A percentile compares a stretch with the other conserved stretches of the same genome.
phyloP scores from a whole-genome alignment of 2,113 vertebrate species.

The Herpailurus yagouaroundi region DNA sequence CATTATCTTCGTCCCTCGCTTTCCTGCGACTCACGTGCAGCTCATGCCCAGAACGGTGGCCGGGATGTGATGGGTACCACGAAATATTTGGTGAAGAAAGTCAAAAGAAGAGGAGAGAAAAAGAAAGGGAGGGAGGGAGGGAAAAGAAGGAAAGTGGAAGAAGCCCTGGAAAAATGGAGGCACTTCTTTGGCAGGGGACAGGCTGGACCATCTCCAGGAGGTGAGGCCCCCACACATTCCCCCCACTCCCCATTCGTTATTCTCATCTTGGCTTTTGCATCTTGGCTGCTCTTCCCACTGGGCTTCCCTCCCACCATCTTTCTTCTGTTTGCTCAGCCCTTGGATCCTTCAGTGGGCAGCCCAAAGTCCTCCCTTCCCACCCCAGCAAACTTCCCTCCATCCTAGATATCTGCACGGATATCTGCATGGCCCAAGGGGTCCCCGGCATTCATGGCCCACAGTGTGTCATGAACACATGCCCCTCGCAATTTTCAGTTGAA shows the following conservation, averaged over 20 bases:
- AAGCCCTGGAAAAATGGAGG: background rate
- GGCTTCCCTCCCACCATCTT: background rate
- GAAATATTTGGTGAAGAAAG: background rate
- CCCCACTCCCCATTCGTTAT: background rate
- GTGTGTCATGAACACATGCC: rapidly evolving
- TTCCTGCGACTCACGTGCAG: background rate
- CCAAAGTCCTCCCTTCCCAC: background rate
- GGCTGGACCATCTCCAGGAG: background rate
- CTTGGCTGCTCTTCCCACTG: background rate
- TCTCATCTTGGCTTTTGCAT: background rate
- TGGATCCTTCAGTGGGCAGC: rapidly evolving
- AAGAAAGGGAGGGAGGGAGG: too few species aligned
- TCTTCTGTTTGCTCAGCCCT: background rate
- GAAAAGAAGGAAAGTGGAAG: background rate
- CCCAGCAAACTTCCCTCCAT: too few species aligned
- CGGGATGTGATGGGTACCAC: background rate
- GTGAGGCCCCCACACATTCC: rapidly evolving
- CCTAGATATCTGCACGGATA: background rate
- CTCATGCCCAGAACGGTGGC: background rate
- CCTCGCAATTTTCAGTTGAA: background rate
- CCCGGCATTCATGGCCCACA: rapidly evolving
- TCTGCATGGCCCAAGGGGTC: rapidly evolving
- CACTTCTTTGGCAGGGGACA: too few species aligned
- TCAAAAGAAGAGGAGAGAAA: background rate
- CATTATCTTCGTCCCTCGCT: background rate